phyloP scores from a whole-genome alignment of 35 echinoderm and acorn worm species.

The Eucidaris tribuloides region DNA sequence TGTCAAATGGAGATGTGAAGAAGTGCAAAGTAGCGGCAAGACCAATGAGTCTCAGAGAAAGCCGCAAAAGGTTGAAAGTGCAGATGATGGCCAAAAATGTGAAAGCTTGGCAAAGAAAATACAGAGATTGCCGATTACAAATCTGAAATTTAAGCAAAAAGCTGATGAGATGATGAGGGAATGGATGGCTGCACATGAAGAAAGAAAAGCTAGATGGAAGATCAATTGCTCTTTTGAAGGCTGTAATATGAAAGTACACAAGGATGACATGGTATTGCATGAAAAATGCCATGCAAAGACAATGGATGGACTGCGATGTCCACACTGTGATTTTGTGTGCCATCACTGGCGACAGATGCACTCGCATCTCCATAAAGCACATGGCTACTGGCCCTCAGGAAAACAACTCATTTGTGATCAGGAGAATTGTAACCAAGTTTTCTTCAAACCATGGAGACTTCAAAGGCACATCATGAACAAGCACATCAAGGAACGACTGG shows the following conservation, averaged over 20 bases:
- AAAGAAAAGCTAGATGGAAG: background rate
- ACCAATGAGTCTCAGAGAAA: too few species aligned
- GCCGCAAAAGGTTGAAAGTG: too few species aligned
- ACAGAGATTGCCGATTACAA: background rate
- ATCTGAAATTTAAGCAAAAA: background rate
- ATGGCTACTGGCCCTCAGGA: background rate
- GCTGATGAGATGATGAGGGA: background rate
- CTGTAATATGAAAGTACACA: background rate
- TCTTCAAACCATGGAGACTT: constrained; percentile 34
- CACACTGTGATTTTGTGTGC: constrained; percentile 3
- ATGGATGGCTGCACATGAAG: background rate
- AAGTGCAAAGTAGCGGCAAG: too few species aligned
- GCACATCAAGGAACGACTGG: constrained; percentile 45
- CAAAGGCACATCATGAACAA: constrained; percentile 51
- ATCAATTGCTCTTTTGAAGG: background rate
- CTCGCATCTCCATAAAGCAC: background rate
- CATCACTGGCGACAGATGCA: background rate
- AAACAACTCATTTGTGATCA: constrained; percentile 46
- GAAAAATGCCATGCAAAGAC: background rate
- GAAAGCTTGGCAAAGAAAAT: too few species aligned
- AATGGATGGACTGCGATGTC: constrained; percentile 15
- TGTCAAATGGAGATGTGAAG: too few species aligned
- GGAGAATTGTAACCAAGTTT: constrained; percentile 17
- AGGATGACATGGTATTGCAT: background rate
- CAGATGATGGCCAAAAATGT: too few species aligned